Base-by-base conservation (phyloP, 2,888 invertebrate species). In the Amiota communis region DNA sequence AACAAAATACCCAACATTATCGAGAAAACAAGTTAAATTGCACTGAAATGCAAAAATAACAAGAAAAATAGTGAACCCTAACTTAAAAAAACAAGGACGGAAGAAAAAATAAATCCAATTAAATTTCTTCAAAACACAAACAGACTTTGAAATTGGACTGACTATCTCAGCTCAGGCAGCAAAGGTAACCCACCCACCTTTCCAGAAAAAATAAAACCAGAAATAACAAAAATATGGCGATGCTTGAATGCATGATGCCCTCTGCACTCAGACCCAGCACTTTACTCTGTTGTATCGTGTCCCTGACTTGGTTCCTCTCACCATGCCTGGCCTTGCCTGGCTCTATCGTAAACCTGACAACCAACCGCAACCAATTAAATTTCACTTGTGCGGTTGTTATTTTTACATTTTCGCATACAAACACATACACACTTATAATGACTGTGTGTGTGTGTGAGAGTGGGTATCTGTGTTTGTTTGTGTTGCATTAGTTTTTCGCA, bases 341-440 rank as follows among this genome's bases (percentile, higher is more conserved):
- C n/a, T 12, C 46, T 13, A 6, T 36, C 46, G 36, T 63, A 13
- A 46, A 63, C 12, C 46, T 70, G 59, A 70, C 69, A 48, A 46
- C 48, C 56, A 71, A 70, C 70, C 57, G 63, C 78, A 78, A 76
- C 74, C 75, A 81, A 79, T 81, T 78, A 75, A 80, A 80, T 78
- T 76, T 70, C 74, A 79, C 77, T 74, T 77, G 70, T 77, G 69
- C 72, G 57, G 59, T 53, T 74, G 73, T 74, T 76, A 73, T 61
- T 67, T 70, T 20, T 65, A 11, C 73, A 63, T 61, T 70, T 70
- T 67, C 67, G 36, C 46, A 63, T 15, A 36, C 46, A 70, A 23
- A 8, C 15, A 20, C 59, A 15, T 3, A 23, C 23, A 36, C 36
- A 36, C 0, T 36, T 6, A 36, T 36, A 6, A 36, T 36, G 6